Conservation (phyloP, 2,113 vertebrate genomes). For the Sporophila hypoxantha region DNA sequence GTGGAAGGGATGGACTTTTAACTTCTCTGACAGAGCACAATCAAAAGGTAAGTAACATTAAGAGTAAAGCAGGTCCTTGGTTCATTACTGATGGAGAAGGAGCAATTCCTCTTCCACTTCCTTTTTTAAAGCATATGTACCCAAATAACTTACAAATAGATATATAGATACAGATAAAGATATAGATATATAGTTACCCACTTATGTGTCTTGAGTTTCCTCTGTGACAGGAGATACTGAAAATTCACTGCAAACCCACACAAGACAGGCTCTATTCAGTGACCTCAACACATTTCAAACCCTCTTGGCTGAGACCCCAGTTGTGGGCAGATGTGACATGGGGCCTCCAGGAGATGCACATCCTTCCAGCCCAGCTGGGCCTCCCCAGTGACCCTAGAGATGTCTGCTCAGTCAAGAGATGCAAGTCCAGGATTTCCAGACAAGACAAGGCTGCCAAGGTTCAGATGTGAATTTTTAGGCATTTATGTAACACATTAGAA, state of each 20-base stretch:
- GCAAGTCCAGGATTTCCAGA: background rate
- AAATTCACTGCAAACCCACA: background rate
- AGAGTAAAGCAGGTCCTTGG: background rate
- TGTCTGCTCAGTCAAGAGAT: background rate
- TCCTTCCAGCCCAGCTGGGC: background rate
- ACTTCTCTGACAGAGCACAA: background rate
- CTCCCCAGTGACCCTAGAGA: background rate
- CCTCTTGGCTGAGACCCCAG: background rate
- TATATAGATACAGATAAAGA: background rate
- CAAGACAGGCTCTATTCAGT: background rate
- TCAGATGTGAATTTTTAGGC: background rate
- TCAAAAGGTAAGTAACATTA: background rate
- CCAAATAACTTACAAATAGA: background rate
- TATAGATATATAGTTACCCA: background rate
- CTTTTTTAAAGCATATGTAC: background rate
- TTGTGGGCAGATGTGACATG: background rate
- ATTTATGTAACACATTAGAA: background rate
- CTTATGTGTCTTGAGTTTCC: background rate
- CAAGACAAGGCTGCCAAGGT: background rate
- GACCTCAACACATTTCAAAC: background rate
- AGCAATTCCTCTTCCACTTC: background rate
- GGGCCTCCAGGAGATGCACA: background rate
- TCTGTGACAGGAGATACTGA: background rate
- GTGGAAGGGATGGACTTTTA: background rate
- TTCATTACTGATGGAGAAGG: background rate